Evolutionary conservation across 2,888 invertebrate species (phyloP), one percentile per base, ranked within the genome.

Genomic region (Parnassius orleans): DNA sequence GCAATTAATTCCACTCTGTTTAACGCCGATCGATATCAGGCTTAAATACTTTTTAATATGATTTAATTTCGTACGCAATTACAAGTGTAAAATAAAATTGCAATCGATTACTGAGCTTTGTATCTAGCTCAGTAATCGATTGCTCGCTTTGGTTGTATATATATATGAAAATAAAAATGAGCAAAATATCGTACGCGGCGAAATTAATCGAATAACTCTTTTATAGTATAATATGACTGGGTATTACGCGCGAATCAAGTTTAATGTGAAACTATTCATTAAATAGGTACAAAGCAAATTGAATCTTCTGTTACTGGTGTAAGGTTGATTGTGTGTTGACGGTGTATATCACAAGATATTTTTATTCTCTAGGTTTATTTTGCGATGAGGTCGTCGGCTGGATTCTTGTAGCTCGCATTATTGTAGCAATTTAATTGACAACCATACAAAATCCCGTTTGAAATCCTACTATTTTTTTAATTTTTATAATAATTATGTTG

Each of bases 191-290:
- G 55, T 63, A 63, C 66, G 67, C 66, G 63, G 68, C 66, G 66
- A 71, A 69, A 71, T 69, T 72, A 72, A 72, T 72, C 69, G 69
- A 69, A 71, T 68, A 69, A 68, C 68, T 68, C 66, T 69, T 70
- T 69, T 69, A 68, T 69, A 68, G 70, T 71, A 66, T 64, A 69
- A 71, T 69, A 72, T 71, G 72, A 72, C 72, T 71, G 77, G 74
- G 68, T 78, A 74, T 74, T 76, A 74, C 72, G 72, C 70, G 72
- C 71, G 70, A 71, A 75, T 75, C 75, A 70, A 70, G 60, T 71
- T 76, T 74, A 73, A 75, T 74, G 71, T 66, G 72, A 69, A 73
- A 72, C 77, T 75, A 76, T 74, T 72, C 69, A 74, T 77, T 74
- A 62, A 53, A 50, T 15, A 33, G 47, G 51, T 55, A 63, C 64